A percentile compares a stretch with the other conserved stretches of the same genome.
These are phyloP conservation scores for Eudasyphora cyanicolor DNA, from an alignment of 2,888 invertebrate species.

Conservation along the genomic window DNA sequence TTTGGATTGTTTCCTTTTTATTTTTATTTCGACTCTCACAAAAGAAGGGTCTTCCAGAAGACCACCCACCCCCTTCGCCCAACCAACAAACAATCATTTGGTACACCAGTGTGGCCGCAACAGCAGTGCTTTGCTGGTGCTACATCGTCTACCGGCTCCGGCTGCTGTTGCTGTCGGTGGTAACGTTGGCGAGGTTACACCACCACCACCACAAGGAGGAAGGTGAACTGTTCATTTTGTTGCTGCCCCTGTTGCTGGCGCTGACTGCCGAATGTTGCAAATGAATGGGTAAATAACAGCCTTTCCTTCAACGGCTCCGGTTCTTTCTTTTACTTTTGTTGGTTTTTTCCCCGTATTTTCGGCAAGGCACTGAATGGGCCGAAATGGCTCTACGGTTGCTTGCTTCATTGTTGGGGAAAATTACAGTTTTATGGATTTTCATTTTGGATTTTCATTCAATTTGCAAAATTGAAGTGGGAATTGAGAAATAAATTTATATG, in stretches of 20 bases:
- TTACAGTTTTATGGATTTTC: slow-evolving; percentile 74
- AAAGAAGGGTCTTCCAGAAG: slow-evolving; percentile 34
- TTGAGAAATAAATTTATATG: slow-evolving; percentile 76
- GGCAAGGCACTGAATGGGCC: neutral
- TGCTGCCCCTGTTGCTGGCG: neutral
- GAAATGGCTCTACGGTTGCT: neutral
- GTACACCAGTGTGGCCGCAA: slow-evolving; percentile 24
- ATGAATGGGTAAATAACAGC: slow-evolving; percentile 48
- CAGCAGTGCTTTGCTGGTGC: slow-evolving; percentile 1
- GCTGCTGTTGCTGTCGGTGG: neutral
- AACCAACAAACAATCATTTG: slow-evolving; percentile 26
- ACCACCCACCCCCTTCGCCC: slow-evolving; percentile 9
- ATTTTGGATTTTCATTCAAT: slow-evolving; percentile 78
- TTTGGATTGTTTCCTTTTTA: slow-evolving; percentile 50
- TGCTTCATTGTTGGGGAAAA: slow-evolving; percentile 51
- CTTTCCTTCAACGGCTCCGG: slow-evolving; percentile 36
- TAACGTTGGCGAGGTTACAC: no score
- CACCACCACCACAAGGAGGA: neutral
- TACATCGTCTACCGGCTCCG: neutral
- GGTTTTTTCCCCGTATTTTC: neutral
- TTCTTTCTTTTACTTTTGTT: slow-evolving; percentile 40
- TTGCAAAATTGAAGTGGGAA: slow-evolving; percentile 79
- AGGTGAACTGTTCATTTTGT: slow-evolving; percentile 1
- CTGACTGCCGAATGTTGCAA: slow-evolving; percentile 2
- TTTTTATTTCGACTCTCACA: slow-evolving; percentile 65